These are phyloP conservation scores for Beroe ovata DNA, from an alignment of 37 sponge, comb jelly and placozoan genomes.

Conservation along the genomic window DNA sequence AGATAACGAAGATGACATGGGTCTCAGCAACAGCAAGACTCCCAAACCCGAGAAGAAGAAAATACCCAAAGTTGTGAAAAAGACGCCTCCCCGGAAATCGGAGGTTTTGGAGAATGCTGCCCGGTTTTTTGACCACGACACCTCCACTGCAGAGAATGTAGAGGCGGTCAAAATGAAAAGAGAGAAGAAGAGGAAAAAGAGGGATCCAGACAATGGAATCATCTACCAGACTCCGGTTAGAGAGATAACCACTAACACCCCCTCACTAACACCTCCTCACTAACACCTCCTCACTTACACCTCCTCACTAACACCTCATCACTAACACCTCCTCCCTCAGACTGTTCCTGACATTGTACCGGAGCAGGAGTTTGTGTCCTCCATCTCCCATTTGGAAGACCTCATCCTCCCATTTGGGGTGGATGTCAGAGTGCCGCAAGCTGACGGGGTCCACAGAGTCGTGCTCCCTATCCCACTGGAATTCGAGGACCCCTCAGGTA, in stretches of 20 bases:
- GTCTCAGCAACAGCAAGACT: neutral
- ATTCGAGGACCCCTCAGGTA: slow-evolving; percentile 51
- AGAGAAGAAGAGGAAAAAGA: slow-evolving; percentile 64
- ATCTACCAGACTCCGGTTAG: neutral
- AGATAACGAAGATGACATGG: slow-evolving; percentile 40
- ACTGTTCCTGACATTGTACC: neutral
- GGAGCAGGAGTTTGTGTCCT: slow-evolving; percentile 8
- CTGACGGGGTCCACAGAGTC: slow-evolving; percentile 58
- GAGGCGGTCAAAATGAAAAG: slow-evolving; percentile 9
- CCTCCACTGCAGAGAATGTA: neutral
- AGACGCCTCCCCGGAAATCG: slow-evolving; percentile 20
- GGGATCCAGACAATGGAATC: neutral
- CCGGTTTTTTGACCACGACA: slow-evolving; percentile 11
- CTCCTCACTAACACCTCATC: too few species aligned
- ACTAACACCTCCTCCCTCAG: too few species aligned
- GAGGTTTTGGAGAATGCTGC: slow-evolving; percentile 45
- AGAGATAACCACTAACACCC: too few species aligned
- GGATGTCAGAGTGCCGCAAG: slow-evolving; percentile 29
- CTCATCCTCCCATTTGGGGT: slow-evolving; percentile 49
- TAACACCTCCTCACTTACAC: too few species aligned
- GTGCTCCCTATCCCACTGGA: slow-evolving; percentile 40
- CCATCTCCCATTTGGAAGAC: slow-evolving; percentile 36
- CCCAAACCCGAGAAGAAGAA: slow-evolving; percentile 58
- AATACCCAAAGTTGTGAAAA: slow-evolving; percentile 30
- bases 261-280: too few species aligned